phyloP scores from a whole-genome alignment of 2,113 vertebrate genomes.

The Panurus biarmicus region DNA sequence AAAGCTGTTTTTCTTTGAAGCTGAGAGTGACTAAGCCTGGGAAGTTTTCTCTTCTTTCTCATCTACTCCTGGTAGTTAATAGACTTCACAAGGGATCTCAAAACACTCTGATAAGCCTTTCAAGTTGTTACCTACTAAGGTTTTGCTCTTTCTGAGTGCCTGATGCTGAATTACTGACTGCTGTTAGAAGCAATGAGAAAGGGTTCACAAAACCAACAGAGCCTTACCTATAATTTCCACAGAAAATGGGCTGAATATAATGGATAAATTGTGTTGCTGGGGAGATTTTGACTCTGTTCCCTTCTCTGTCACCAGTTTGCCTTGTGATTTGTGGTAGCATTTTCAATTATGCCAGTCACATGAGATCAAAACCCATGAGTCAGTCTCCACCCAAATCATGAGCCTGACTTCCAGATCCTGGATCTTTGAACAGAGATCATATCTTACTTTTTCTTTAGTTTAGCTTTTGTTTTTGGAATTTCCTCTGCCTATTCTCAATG shows the following conservation, averaged over 20 bases:
- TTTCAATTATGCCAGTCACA: constrained; percentile 48
- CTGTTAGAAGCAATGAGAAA: neutral
- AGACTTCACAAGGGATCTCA: neutral
- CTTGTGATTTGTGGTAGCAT: constrained; percentile 47
- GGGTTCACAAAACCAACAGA: neutral
- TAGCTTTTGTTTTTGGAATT: constrained; percentile 21
- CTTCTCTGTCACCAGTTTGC: constrained; percentile 36
- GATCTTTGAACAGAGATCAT: constrained; percentile 25
- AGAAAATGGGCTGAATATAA: neutral
- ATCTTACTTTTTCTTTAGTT: neutral
- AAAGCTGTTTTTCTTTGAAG: constrained; percentile 23
- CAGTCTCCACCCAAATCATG: constrained; percentile 41
- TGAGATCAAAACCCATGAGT: constrained; percentile 43
- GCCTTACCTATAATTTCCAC: neutral
- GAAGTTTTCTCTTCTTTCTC: neutral
- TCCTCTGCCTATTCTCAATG: neutral
- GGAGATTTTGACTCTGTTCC: constrained; percentile 24
- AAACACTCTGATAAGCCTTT: neutral
- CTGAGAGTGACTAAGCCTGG: neutral
- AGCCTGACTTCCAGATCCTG: constrained; percentile 31
- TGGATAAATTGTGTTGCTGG: constrained; percentile 29
- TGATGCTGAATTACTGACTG: neutral
- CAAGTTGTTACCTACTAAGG: neutral
- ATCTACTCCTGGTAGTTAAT: neutral
- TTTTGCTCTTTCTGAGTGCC: neutral